Percentiles rank a stretch among this genome's conserved stretches.
Conservation (phyloP, 1,140 invertebrate species). For the Drosophila triauraria region DNA sequence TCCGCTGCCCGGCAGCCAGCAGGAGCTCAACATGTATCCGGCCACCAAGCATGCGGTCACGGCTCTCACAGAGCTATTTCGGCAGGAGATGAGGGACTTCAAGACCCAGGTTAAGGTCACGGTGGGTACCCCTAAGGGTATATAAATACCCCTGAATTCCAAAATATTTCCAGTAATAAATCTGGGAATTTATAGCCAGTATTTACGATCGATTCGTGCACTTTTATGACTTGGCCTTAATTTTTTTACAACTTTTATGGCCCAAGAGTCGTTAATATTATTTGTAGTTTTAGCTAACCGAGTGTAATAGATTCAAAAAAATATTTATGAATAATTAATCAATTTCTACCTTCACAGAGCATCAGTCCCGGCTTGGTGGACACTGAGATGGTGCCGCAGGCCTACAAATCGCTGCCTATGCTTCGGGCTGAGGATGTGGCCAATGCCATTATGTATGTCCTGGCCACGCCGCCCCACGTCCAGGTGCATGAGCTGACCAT, state of each 20-base stretch:
- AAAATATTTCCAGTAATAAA: no score
- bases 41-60: conserved; percentile 90
- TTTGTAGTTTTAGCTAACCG: background rate
- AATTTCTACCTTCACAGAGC: conserved; percentile 81
- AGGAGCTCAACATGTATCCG: conserved; percentile 86
- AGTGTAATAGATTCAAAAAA: no score
- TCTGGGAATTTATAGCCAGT: no score
- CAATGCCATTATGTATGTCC: conserved; percentile 86
- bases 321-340: no score
- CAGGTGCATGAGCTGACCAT: conserved; percentile 85
- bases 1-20: conserved; percentile 50
- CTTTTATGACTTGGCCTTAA: background rate
- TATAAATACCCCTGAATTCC: no score
- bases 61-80: conserved; percentile 88
- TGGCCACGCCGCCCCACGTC: conserved; percentile 86
- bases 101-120: conserved; percentile 89
- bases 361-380: conserved; percentile 87
- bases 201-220: no score
- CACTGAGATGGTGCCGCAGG: conserved; percentile 86
- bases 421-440: conserved; percentile 86
- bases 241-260: background rate
- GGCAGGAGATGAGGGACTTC: conserved; percentile 87
- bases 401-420: conserved; percentile 57
- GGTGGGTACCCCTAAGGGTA: conserved; percentile 84
- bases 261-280: background rate